Percentiles rank a stretch among this genome's conserved stretches.
These are phyloP conservation scores for Rhipidura dahli DNA, from an alignment of 2,113 vertebrate species.

Conservation along the genomic window DNA sequence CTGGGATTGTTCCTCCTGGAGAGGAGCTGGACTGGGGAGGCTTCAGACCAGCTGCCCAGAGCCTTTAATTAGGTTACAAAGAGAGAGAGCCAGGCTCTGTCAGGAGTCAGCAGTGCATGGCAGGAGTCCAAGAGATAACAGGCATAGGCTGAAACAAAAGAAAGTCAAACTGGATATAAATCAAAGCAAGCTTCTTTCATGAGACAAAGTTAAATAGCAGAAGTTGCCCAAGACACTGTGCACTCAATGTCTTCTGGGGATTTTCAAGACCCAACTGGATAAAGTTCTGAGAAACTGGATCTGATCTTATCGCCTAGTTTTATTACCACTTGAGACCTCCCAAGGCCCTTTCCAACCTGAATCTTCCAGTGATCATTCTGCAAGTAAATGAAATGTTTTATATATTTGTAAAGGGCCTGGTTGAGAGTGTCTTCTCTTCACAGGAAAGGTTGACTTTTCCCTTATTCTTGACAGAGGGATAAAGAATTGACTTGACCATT, in stretches of 20 bases:
- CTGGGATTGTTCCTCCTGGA: neutral
- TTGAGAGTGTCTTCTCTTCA: neutral
- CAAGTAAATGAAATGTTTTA: neutral
- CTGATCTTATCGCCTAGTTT: neutral
- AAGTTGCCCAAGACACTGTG: neutral
- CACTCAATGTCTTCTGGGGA: neutral
- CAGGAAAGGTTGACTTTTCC: neutral
- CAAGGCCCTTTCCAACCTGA: neutral
- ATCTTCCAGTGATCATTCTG: neutral
- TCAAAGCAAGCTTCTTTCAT: neutral
- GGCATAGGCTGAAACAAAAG: neutral
- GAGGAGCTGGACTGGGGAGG: neutral
- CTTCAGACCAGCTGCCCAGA: neutral
- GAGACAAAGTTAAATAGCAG: neutral
- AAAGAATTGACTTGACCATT: neutral
- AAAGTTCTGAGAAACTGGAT: neutral
- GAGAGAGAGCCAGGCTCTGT: neutral
- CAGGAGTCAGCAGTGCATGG: neutral
- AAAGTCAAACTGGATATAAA: neutral
- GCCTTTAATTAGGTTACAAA: neutral
- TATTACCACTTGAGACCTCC: neutral
- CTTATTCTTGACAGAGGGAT: neutral
- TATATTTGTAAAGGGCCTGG: neutral
- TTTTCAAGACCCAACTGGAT: neutral
- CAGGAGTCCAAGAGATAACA: neutral